Base-by-base conservation (phyloP, 2,113 vertebrate genomes). In the Columba janthina region DNA sequence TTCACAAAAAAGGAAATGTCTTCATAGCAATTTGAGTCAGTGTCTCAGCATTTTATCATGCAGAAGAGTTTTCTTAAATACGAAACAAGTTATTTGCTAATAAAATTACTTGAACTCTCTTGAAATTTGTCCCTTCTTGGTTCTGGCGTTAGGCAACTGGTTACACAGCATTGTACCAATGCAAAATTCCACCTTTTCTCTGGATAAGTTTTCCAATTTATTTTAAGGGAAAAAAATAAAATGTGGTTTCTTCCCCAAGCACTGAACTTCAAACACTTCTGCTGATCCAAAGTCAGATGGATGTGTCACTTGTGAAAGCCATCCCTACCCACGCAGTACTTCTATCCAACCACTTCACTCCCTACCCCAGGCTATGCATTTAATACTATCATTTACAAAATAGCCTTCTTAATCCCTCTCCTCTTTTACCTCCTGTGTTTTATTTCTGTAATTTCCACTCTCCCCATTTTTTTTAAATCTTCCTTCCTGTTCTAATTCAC, bases 141-240 rank as follows among this genome's bases (percentile, higher is more conserved):
- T 38, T 83, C 16, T 44, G 9, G 64, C 40, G 56, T 44, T 6
- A 84, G 48, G 22, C 32, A 84, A 34, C 21, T 12, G 4, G 14
- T 60, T 40, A 58, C 19, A 50, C 38, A 72, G 36, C n/a, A 60
- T 34, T 57, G 44, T 13, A 78, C 8, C 53, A 56, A 50, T 15
- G 18, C 56, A 46, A 18, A 67, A 84, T 44, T 67, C 24, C 34
- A 28, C 57, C 18, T 56, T 46, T 65, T 36, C 44, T 66, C 60
- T 19, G 15, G 54, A 50, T 6, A 66, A 8, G 0, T 75, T 61
- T 54, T 71, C 46, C 22, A 0, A 1, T 0, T 38, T 70, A 2
- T 19, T 74, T 29, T 50, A 67, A 67, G 21, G 21, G 34, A 7
- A 34, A 71, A 91, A 48, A 67, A 73, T 38, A 36, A 86, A 79